Base-by-base conservation (phyloP, 2,113 vertebrate genomes). In the Ginglymostoma cirratum region DNA sequence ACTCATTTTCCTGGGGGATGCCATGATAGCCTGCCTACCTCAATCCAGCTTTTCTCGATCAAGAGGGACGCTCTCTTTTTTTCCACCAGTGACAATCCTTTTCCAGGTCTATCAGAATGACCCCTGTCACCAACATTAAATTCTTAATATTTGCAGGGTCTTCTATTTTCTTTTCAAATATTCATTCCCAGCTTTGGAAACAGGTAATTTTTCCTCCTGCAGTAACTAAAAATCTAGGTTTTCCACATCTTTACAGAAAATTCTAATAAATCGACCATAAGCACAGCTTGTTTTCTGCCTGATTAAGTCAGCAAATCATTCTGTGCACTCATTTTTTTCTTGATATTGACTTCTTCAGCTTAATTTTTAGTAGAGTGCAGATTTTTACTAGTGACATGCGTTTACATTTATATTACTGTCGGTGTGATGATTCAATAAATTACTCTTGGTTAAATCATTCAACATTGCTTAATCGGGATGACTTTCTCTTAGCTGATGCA, bases 381-480 rank as follows among this genome's bases (percentile, higher is more conserved):
- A 72, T 48, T 72, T 95, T 67, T 70, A 19, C 38, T 27, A 17
- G 38, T 48, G 67, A 52, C 52, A 27, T 38, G 66, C 61, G 42
- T 93, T 93, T 93, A n/a, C 89, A 93, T 93, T 93, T 67, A 93
- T 93, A 93, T 93, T 93, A n/a, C 61, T 93, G 61, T 66, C 10
- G 61, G 38, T 93, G n/a, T 42, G 34, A 34, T 23, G 55, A 93
- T 93, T 93, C 38, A 66, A 93, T 67, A 93, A 65, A 66, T 67
- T 93, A 15, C 6, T 34, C 61, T n/a, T 12, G 61, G 4, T 15
- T 67, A 93, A 66, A 21, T 67, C 15, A 93, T 93, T 66, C 34
- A 93, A n/a, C 61, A 66, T 67, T 67, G 67, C 17, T 38, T 93
- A 5, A 38, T 19, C 38, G 5, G n/a, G 89, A 93, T 93, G 61